Evolutionary conservation across 2,113 vertebrate species (phyloP).

Genomic region (Candoia aspera): DNA sequence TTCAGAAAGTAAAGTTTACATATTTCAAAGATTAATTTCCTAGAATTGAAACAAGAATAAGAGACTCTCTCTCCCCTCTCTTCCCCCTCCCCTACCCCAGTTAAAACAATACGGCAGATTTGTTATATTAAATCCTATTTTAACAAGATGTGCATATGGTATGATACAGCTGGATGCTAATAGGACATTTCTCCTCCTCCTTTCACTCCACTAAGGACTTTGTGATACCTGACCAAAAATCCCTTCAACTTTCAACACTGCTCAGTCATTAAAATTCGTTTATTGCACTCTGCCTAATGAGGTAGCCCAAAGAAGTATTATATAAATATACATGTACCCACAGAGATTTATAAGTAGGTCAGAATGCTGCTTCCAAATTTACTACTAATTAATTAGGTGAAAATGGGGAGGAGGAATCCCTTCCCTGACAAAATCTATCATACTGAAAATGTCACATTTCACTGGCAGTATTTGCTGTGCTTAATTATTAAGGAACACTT

Average conservation of each 20-base stretch:
- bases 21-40: neutral
- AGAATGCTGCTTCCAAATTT: constrained; percentile 64
- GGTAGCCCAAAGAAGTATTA: constrained; percentile 60
- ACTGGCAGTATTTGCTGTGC: constrained; percentile 30
- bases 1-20: neutral
- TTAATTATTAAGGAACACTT: constrained; percentile 27
- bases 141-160: constrained; percentile 46
- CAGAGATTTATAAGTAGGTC: constrained; percentile 69
- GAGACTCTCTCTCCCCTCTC: no score
- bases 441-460: constrained; percentile 46
- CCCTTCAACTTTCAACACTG: neutral
- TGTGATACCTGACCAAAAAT: constrained; percentile 35
- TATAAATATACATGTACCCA: constrained; percentile 64
- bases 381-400: constrained; percentile 72
- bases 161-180: constrained; percentile 28
- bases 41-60: neutral
- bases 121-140: constrained; percentile 33
- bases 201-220: constrained; percentile 36
- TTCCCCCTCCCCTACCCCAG: neutral
- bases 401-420: constrained; percentile 62
- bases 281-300: constrained; percentile 52
- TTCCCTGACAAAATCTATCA: constrained; percentile 63
- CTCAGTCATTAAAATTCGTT: constrained; percentile 63
- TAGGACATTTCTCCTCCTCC: constrained; percentile 29
- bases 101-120: neutral